Conservation (phyloP, 2,113 vertebrate genomes). For the Gracilinanus agilis region DNA sequence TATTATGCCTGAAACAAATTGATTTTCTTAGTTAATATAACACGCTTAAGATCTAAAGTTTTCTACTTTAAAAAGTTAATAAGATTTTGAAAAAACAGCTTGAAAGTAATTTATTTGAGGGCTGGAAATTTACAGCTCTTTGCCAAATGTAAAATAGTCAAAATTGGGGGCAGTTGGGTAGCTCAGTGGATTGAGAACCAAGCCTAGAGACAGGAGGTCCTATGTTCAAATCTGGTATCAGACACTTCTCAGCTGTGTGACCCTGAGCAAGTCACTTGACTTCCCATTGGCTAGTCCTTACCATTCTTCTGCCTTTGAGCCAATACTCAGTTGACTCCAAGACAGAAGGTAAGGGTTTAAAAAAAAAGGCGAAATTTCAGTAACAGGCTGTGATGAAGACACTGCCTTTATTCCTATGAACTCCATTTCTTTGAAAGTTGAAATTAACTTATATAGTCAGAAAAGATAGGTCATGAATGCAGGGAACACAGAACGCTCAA, state of each 20-base stretch:
- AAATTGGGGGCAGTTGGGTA: too few relatives aligned
- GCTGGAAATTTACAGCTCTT: neutral
- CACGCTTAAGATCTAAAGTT: neutral
- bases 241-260: too few relatives aligned
- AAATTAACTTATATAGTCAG: neutral
- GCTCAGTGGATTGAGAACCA: too few relatives aligned
- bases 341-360: too few relatives aligned
- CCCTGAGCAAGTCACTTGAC: too few relatives aligned
- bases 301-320: too few relatives aligned
- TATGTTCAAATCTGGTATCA: too few relatives aligned
- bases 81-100: neutral
- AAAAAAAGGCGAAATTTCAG: too few relatives aligned
- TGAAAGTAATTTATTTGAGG: neutral
- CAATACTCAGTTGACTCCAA: too few relatives aligned
- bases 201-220: too few relatives aligned
- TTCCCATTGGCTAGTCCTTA: too few relatives aligned
- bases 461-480: conserved; percentile 25
- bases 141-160: conserved; percentile 25
- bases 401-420: neutral
- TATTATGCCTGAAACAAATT: neutral
- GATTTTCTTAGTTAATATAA: neutral
- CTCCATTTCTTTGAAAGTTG: neutral
- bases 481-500: neutral
- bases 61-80: neutral
- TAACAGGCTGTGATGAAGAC: neutral